A percentile compares a stretch with the other conserved stretches of the same genome.
phyloP scores from a whole-genome alignment of 2,113 vertebrate species.

The Ochotona princeps region DNA sequence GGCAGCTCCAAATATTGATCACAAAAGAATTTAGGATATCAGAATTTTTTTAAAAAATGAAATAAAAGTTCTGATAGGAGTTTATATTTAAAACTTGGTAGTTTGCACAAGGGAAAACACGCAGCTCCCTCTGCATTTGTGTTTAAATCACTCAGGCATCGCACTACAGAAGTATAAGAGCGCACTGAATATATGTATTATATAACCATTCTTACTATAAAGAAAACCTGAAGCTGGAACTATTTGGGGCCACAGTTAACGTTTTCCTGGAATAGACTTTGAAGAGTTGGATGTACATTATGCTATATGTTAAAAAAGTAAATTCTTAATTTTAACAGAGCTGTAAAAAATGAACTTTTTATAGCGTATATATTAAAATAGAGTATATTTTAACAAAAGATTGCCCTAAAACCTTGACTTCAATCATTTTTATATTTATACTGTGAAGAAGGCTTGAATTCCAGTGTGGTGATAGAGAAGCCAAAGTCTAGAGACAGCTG shows the following conservation, averaged over 20 bases:
- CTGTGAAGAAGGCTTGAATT: conserved; percentile 62
- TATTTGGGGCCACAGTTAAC: conserved; percentile 35
- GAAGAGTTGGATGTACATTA: conserved; percentile 65
- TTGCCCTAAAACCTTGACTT: conserved; percentile 71
- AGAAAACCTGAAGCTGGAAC: conserved; percentile 51
- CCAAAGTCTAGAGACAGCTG: neutral
- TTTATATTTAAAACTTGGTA: neutral
- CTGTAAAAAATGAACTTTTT: conserved; percentile 82
- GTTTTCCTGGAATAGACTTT: conserved; percentile 58
- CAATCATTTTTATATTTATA: conserved; percentile 72
- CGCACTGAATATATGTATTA: neutral
- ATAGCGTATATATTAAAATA: conserved; percentile 83
- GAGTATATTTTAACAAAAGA: conserved; percentile 84
- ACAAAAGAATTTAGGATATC: neutral
- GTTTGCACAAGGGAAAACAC: neutral
- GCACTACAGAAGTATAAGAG: neutral
- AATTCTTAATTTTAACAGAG: conserved; percentile 71
- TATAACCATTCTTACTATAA: conserved; percentile 43
- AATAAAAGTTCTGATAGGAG: neutral
- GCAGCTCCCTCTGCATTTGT: neutral
- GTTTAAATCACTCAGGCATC: neutral
- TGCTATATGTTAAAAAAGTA: conserved; percentile 65
- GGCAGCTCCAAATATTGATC: neutral
- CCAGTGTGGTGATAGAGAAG: neutral
- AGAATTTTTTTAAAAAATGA: conserved; percentile 2